Conservation (phyloP, 2,797 vertebrate genomes). For the Coluber constrictor region DNA sequence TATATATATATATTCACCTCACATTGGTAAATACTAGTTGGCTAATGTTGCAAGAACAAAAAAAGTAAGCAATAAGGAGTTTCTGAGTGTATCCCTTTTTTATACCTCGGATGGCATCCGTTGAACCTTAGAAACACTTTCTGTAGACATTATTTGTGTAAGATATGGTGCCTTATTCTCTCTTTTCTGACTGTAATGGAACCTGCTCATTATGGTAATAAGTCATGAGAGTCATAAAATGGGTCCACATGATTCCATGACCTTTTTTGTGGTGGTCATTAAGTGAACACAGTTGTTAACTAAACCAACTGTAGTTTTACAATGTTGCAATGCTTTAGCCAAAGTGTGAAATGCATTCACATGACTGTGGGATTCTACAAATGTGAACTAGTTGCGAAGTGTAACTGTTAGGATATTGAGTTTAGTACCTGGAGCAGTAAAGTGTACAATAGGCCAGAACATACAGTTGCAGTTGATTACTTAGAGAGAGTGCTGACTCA, state of each 20-base stretch:
- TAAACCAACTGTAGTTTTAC: not conserved
- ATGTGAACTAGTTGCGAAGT: not conserved
- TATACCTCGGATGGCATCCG: not conserved
- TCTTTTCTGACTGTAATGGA: not conserved
- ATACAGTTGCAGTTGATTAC: not conserved
- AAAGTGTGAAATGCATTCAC: not conserved
- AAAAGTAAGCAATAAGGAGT: not conserved
- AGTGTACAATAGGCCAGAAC: not conserved
- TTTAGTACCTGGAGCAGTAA: not conserved
- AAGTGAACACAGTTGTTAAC: not conserved
- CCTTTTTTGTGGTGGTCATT: not conserved
- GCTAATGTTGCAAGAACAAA: not conserved
- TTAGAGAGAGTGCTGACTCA: not conserved
- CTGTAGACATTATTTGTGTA: not conserved
- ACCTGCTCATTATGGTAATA: not conserved
- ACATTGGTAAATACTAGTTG: not conserved
- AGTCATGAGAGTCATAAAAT: not conserved
- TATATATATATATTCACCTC: not conserved
- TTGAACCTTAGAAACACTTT: not conserved
- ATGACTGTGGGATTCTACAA: not conserved
- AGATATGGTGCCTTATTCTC: not conserved
- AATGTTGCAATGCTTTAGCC: not conserved
- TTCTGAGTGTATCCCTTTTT: not conserved
- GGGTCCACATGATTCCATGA: no score
- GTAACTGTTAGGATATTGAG: not conserved